These are phyloP conservation scores for Hylia prasina DNA, from an alignment of 2,113 vertebrate species.

Conservation along the genomic window DNA sequence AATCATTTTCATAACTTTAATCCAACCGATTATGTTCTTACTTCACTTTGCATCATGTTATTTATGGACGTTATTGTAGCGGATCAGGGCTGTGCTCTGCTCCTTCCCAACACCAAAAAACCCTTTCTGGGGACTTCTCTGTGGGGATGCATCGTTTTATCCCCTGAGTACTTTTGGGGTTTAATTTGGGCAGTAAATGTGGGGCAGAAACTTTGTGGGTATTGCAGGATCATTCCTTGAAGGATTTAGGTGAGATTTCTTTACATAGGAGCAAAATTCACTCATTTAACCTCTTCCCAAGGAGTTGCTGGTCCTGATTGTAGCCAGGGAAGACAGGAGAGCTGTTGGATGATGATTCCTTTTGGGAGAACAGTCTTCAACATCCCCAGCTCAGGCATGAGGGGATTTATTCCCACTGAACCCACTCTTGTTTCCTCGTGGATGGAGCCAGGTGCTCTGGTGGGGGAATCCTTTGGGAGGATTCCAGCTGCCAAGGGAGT, in stretches of 20 bases:
- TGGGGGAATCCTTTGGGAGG: not conserved
- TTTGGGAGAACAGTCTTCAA: not conserved
- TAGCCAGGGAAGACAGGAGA: not conserved
- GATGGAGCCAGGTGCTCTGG: not conserved
- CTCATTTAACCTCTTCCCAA: not conserved
- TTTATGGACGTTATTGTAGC: not conserved
- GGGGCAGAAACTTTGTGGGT: not conserved
- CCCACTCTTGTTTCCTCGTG: rapidly evolving
- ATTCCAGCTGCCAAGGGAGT: not conserved
- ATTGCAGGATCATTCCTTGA: not conserved
- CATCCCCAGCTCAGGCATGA: not conserved
- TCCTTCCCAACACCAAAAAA: not conserved
- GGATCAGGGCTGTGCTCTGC: not conserved
- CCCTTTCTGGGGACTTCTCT: not conserved
- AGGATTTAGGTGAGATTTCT: not conserved
- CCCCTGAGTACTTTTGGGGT: not conserved
- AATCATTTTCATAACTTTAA: not conserved
- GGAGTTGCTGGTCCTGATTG: not conserved
- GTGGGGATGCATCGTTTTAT: rapidly evolving
- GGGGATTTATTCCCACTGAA: not conserved
- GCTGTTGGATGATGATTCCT: not conserved
- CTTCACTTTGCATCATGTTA: not conserved
- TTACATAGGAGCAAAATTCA: not conserved
- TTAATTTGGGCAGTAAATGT: not conserved
- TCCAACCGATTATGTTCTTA: not conserved